Evolutionary conservation across 2,113 vertebrate genomes (phyloP).

Genomic region (Mola mola): DNA sequence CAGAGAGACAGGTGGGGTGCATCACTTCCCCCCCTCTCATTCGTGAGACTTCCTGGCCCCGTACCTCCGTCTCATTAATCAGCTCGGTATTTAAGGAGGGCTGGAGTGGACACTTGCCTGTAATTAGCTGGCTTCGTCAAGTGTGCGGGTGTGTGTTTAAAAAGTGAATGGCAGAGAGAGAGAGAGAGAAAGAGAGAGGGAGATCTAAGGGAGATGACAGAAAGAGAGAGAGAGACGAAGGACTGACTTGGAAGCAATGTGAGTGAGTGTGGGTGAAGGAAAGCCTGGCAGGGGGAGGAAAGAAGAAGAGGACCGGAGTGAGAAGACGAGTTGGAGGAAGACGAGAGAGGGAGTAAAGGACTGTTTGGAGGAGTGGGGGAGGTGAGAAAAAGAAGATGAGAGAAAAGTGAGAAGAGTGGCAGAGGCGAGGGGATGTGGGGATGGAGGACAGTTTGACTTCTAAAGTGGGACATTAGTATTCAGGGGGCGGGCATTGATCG

Average conservation of each 20-base stretch:
- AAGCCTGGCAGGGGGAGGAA: slow-evolving; percentile 38
- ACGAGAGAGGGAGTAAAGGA: slow-evolving; percentile 11
- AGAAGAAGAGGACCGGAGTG: slow-evolving; percentile 30
- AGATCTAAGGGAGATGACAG: slow-evolving; percentile 39
- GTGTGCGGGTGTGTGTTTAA: slow-evolving; percentile 45
- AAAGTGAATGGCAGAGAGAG: slow-evolving; percentile 30
- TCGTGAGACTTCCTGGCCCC: slow-evolving; percentile 92
- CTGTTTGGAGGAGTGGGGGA: slow-evolving; percentile 31
- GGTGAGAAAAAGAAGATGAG: slow-evolving; percentile 13
- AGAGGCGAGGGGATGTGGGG: slow-evolving; percentile 57
- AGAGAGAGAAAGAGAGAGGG: slow-evolving; percentile 36
- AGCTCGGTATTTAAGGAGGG: slow-evolving; percentile 94
- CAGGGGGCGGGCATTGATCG: slow-evolving; percentile 62
- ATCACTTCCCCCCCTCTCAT: slow-evolving; percentile 61
- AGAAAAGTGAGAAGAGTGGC: slow-evolving; percentile 38
- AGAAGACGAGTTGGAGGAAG: slow-evolving; percentile 36
- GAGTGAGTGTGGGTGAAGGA: slow-evolving; percentile 47
- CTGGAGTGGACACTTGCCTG: slow-evolving; percentile 93
- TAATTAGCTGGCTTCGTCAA: slow-evolving; percentile 97
- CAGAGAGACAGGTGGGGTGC: slow-evolving; percentile 47
- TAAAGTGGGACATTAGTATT: slow-evolving; percentile 93
- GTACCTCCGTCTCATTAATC: slow-evolving; percentile 94
- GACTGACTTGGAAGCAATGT: slow-evolving; percentile 35
- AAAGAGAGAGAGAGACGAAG: slow-evolving; percentile 12
- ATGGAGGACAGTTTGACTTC: slow-evolving; percentile 82